Conservation (phyloP, 1,140 invertebrate species). For the Copidosoma floridanum region DNA sequence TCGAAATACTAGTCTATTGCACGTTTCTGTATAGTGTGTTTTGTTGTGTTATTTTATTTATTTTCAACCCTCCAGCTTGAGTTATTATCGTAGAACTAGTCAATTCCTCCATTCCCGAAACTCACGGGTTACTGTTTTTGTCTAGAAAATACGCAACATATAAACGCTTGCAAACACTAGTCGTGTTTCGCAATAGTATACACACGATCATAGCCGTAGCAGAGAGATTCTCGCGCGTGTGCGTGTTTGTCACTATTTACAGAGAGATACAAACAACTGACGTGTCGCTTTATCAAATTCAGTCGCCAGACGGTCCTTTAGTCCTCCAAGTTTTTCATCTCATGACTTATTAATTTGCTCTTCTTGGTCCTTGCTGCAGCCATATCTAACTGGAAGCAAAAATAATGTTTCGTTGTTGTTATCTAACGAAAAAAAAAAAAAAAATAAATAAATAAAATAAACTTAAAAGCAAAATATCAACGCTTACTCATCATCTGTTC, state of each 20-base stretch:
- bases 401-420: constrained; percentile 2
- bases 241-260: too few relatives aligned
- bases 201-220: constrained; percentile 47
- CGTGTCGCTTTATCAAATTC: constrained; percentile 32
- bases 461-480: too few relatives aligned
- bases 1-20: constrained; percentile 36
- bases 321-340: constrained; percentile 30
- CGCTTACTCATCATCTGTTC: constrained; percentile 62
- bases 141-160: too few relatives aligned
- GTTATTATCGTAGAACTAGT: constrained; percentile 26
- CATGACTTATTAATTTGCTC: too few relatives aligned
- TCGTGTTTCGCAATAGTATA: too few relatives aligned
- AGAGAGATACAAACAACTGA: constrained; percentile 31
- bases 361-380: too few relatives aligned
- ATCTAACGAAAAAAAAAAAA: too few relatives aligned
- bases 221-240: constrained; percentile 32
- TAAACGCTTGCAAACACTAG: too few relatives aligned
- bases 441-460: background rate
- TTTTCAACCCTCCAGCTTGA: too few relatives aligned
- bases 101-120: constrained; percentile 36
- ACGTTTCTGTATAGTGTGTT: constrained; percentile 30
- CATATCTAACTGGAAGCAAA: too few relatives aligned
- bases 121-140: too few relatives aligned
- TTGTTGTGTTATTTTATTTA: too few relatives aligned
- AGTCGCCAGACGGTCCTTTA: constrained; percentile 33